Percentiles rank a stretch among this genome's conserved stretches.
Conservation (phyloP, 2,797 vertebrate genomes). For the Sarcophilus harrisii region DNA sequence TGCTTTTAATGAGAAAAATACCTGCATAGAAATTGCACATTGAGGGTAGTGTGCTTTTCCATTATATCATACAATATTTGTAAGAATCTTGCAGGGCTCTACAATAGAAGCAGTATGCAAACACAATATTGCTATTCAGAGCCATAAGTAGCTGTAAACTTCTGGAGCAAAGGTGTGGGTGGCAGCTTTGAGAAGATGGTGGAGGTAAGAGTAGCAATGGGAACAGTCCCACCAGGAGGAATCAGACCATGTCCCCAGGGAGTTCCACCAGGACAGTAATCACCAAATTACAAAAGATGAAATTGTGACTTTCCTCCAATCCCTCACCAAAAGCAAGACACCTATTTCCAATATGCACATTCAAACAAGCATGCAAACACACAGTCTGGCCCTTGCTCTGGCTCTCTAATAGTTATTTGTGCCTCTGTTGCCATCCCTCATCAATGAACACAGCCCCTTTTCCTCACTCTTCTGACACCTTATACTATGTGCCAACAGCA, state of each 20-base stretch:
- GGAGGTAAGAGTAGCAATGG: not conserved
- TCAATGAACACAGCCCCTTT: not conserved
- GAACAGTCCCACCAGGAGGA: not conserved
- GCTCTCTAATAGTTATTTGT: not conserved
- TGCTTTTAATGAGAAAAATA: not conserved
- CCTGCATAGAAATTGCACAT: not conserved
- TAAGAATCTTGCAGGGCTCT: slow-evolving; percentile 21
- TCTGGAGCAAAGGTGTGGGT: not conserved
- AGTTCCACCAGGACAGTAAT: not conserved
- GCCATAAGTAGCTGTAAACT: not conserved
- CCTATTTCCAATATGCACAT: not conserved
- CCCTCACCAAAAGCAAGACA: not conserved
- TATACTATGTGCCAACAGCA: slow-evolving; percentile 37
- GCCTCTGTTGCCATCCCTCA: not conserved
- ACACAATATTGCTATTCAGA: not conserved
- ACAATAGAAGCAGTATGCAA: slow-evolving; percentile 28
- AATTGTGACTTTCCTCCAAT: not conserved
- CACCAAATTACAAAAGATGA: not conserved
- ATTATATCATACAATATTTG: not conserved
- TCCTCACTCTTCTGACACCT: not conserved
- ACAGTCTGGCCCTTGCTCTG: not conserved
- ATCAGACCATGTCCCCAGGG: not conserved
- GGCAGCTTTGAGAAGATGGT: not conserved
- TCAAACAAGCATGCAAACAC: not conserved
- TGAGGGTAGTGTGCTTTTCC: not conserved